A percentile compares a stretch with the other conserved stretches of the same genome.
These are phyloP conservation scores for Peromyscus nudipes DNA, from an alignment of 2,797 vertebrate species.

Conservation along the genomic window DNA sequence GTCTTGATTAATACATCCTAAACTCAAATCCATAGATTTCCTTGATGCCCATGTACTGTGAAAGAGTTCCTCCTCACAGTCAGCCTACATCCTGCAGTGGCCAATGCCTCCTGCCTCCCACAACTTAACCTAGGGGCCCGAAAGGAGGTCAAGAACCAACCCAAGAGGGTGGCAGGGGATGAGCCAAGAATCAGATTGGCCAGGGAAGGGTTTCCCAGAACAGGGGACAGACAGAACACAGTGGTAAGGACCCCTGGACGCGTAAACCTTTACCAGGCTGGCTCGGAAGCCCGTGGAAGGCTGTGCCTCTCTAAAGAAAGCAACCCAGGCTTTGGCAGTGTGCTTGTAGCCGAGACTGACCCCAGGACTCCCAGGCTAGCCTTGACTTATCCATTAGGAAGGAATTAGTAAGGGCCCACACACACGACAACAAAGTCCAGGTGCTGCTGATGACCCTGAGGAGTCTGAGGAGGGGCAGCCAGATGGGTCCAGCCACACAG, in stretches of 20 bases:
- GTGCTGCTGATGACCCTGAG: rapidly evolving
- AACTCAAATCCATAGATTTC: background rate
- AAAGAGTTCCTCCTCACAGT: background rate
- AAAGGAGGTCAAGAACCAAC: background rate
- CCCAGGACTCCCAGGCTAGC: background rate
- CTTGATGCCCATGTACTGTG: background rate
- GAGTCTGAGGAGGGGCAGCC: background rate
- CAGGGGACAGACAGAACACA: background rate
- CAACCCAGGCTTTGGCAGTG: background rate
- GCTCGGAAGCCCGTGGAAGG: background rate
- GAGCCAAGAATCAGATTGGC: background rate
- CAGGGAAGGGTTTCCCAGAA: background rate
- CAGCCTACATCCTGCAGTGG: too few relatives aligned
- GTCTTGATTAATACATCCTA: background rate
- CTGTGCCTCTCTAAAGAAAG: background rate
- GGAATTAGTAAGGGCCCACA: background rate
- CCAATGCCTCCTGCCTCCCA: background rate
- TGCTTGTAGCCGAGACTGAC: background rate
- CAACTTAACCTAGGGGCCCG: background rate
- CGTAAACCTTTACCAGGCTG: background rate
- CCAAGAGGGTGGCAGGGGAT: background rate
- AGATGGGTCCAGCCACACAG: background rate
- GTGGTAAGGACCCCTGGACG: background rate
- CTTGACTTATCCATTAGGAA: background rate
- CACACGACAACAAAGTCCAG: background rate